Evolutionary conservation across 2,888 invertebrate genomes (phyloP), one percentile per base, ranked within the genome.

Genomic region (Drosophila lutescens): DNA sequence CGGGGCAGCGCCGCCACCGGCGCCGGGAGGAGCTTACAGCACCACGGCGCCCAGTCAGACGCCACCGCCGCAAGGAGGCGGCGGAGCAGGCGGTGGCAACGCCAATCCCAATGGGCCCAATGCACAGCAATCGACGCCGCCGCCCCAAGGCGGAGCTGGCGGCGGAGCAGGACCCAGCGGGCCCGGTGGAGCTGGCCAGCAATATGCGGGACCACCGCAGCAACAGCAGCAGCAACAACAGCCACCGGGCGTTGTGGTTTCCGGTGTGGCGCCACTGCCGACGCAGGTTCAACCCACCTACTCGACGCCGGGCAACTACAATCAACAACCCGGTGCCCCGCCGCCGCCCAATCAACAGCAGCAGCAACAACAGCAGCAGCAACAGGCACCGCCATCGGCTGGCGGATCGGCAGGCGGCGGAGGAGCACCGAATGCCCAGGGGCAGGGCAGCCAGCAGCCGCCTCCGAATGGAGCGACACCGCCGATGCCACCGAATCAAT

Each of bases 1-100:
- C 26, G 83, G 77, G 46, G 76, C 79, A 4, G 78, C 83, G 4
- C 85, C 89, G 5, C 86, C 83, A 7, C 81, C 88, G 30, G 88
- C 88, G 7, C 89, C 89, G 54, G 85, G 92, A 12, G 92, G 91
- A 10, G 89, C 86, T 15, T 93, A 94, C 70, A 93, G 91, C 66
- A 93, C 92, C 66, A 93, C 93, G 62, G 93, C 93, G 61, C 92
- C 93, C 6, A 93, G 93, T 10, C 93, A 92, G 83, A 90, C 92
- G 54, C 91, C 90, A 40, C 91, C 90, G 59, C 86, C 90, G 34
- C 83, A 89, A 17, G 61, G 50, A 38, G 60, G 59, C 1, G 67
- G 55, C 9, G 61, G 59, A 51, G 61, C 92, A 91, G 66, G 89
- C 81, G 58, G 90, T 79, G 58, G 74, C 69, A 53, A 75, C 9